Evolutionary conservation across 2,888 invertebrate species (phyloP), one percentile per base, ranked within the genome.

Genomic region (Taenaris catops): DNA sequence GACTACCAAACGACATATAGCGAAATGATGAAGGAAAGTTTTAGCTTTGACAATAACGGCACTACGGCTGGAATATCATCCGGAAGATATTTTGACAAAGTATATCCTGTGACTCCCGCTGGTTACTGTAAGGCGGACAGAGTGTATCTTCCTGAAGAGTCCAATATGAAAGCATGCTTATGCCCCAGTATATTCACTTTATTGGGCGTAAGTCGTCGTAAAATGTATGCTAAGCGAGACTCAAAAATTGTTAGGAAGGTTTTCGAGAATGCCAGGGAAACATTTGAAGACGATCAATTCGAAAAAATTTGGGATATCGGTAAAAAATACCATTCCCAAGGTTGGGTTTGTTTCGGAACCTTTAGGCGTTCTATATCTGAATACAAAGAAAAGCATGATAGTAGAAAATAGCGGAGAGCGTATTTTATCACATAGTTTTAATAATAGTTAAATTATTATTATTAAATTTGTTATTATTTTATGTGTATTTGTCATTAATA

Each of bases 271-370:
- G 51, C 76, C 2, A 89, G 89, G 1, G 87, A 88, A 48, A 57
- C 65, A 28, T 81, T 90, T 38, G 71, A 73, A 1, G 83, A 83
- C 11, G 71, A 87, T 37, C 59, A 55, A 10, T 90, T 90, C 49
- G 63, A 78, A 17, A 54, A 58, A 34, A 48, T 88, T 38, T 90
- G 89, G 89, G 59, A 81, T 39, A 67, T 76, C 44, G 89, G 89
- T 1, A 57, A 74, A 42, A 70, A 83, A 43, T 50, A 57, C 32
- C 89, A 89, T 55, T 72, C 81, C 20, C 67, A 80, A 46, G 88
- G 83, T 3, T 69, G 67, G 60, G 89, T 90, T 18, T 89, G 89
- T 48, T 81, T 75, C 17, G 88, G 89, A 56, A 89, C 89, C 4
- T 89, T 89, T 44, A 59, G 72, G 2, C 51, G 41, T 26, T 62